Evolutionary conservation across 2,888 invertebrate species (phyloP).

Genomic region (Caenorhabditis sp.): DNA sequence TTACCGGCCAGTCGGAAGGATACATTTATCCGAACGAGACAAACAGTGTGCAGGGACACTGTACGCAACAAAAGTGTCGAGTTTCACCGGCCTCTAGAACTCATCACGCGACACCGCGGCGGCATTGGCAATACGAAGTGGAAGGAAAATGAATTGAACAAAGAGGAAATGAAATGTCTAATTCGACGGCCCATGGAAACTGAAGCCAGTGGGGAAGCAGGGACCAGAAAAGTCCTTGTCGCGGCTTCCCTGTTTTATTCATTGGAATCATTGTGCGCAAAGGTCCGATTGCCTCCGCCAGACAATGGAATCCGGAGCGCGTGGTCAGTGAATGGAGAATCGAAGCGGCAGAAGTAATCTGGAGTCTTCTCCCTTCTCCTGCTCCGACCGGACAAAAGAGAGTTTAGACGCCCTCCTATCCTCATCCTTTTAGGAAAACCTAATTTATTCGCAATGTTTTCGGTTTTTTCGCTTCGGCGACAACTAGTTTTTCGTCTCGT

Average conservation of each 20-base stretch:
- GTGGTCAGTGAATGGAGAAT: slow-evolving; percentile 30
- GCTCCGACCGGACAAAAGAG: slow-evolving; percentile 16
- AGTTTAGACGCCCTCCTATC: slow-evolving; percentile 2
- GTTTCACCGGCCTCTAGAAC: slow-evolving; percentile 18
- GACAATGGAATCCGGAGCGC: slow-evolving; percentile 38
- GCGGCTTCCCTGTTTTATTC: slow-evolving; percentile 40
- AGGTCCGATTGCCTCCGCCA: slow-evolving; percentile 32
- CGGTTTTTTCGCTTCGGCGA: slow-evolving; percentile 23
- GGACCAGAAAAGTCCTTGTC: background rate
- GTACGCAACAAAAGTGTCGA: slow-evolving; percentile 15
- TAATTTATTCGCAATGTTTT: slow-evolving; percentile 52
- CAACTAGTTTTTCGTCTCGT: slow-evolving; percentile 31
- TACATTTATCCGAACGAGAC: slow-evolving; percentile 35
- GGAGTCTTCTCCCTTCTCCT: slow-evolving; percentile 10
- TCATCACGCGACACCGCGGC: slow-evolving; percentile 2
- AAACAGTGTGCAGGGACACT: slow-evolving; percentile 24
- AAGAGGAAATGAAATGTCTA: slow-evolving; percentile 31
- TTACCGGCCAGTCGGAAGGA: slow-evolving; percentile 18
- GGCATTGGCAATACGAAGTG: slow-evolving; percentile 6
- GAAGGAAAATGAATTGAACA: background rate
- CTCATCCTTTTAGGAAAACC: slow-evolving; percentile 31
- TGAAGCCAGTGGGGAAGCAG: too few relatives aligned
- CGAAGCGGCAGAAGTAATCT: slow-evolving; percentile 54
- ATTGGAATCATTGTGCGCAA: slow-evolving; percentile 31
- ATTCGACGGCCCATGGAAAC: slow-evolving; percentile 32